phyloP scores from a whole-genome alignment of 2,888 invertebrate genomes.

The Andrena marginata region DNA sequence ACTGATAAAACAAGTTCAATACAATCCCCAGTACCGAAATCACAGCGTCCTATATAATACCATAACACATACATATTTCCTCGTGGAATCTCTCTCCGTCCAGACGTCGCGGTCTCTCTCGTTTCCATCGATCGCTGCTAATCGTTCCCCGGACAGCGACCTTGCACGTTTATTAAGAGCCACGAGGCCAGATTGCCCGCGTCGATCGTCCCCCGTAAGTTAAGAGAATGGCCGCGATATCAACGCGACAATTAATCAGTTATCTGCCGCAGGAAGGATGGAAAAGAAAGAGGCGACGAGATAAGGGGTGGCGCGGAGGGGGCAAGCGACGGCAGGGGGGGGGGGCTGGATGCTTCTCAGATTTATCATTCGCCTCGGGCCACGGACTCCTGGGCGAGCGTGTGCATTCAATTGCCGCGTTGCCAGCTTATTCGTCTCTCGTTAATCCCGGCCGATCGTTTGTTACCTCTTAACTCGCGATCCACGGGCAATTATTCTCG shows the following conservation, averaged over 20 bases:
- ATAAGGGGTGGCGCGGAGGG: constrained; percentile 8
- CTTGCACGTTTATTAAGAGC: neutral
- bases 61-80: too few relatives aligned
- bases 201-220: constrained; percentile 22
- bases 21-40: too few relatives aligned
- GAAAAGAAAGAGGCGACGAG: constrained; percentile 11
- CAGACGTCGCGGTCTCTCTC: too few relatives aligned
- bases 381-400: constrained; percentile 61
- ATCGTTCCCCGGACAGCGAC: neutral
- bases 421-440: constrained; percentile 71
- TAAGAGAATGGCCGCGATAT: constrained; percentile 22
- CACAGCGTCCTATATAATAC: too few relatives aligned
- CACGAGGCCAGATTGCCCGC: neutral
- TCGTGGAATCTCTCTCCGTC: too few relatives aligned
- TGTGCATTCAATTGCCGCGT: constrained; percentile 71
- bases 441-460: constrained; percentile 71
- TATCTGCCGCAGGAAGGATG: constrained; percentile 14
- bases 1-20: too few relatives aligned
- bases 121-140: neutral
- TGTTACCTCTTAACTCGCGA: constrained; percentile 71
- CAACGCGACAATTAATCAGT: constrained; percentile 54
- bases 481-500: constrained; percentile 71
- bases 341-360: constrained; percentile 62
- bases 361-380: constrained; percentile 73
- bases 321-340: constrained; percentile 6